Evolutionary conservation across 2,888 invertebrate genomes (phyloP).

Genomic region (Dorcus hopei): DNA sequence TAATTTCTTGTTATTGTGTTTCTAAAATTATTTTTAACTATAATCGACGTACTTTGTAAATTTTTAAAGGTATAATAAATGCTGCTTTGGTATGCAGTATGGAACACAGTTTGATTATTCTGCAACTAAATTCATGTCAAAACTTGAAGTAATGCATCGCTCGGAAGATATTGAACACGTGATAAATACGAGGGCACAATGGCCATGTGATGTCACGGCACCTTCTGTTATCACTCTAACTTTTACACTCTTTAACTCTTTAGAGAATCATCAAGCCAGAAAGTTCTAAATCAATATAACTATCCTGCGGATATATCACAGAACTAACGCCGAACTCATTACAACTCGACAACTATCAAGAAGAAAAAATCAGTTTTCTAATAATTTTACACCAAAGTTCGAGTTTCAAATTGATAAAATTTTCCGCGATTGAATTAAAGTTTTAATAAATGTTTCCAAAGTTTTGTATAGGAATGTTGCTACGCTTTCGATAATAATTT

Average conservation of each 20-base stretch:
- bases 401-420: background rate
- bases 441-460: no score
- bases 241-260: slow-evolving; percentile 48
- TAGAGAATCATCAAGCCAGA: slow-evolving; percentile 46
- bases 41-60: no score
- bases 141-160: slow-evolving; percentile 14
- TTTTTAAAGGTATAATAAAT: no score
- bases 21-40: no score
- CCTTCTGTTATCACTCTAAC: slow-evolving; percentile 44
- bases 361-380: background rate
- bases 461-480: no score
- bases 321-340: slow-evolving; percentile 18
- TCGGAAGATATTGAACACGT: slow-evolving; percentile 27
- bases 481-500: no score
- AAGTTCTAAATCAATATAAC: slow-evolving; percentile 47
- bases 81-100: no score
- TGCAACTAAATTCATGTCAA: background rate
- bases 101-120: no score
- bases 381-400: background rate
- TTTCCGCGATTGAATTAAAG: no score
- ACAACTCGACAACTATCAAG: slow-evolving; percentile 6
- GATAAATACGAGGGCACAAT: slow-evolving; percentile 41
- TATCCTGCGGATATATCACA: slow-evolving; percentile 21
- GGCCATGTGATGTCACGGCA: slow-evolving; percentile 36
- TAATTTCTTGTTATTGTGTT: no score